Evolutionary conservation across 1,140 invertebrate genomes (phyloP).

Genomic region (Neuroterus valhalla): DNA sequence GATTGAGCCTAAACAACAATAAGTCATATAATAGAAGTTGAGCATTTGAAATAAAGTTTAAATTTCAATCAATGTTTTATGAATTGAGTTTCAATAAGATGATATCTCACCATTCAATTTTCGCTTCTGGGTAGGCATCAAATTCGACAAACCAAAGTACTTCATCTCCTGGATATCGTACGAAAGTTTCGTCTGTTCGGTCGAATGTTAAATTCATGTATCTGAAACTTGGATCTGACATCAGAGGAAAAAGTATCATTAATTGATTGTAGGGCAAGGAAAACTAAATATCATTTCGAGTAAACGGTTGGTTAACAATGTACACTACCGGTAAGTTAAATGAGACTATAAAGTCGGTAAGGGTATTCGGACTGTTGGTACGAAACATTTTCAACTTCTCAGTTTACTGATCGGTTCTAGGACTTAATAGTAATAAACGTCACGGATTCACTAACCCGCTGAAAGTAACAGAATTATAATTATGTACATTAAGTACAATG

Average conservation of each 20-base stretch:
- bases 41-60: too few species aligned
- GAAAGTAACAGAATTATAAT: too few species aligned
- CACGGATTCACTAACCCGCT: too few species aligned
- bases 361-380: too few species aligned
- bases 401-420: too few species aligned
- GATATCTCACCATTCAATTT: neutral
- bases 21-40: neutral
- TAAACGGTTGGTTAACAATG: too few species aligned
- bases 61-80: neutral
- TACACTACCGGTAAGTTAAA: too few species aligned
- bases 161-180: neutral
- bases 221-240: neutral
- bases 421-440: too few species aligned
- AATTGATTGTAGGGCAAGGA: neutral
- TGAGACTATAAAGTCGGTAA: too few species aligned
- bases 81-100: neutral
- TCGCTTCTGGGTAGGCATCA: neutral
- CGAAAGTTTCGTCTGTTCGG: neutral
- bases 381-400: too few species aligned
- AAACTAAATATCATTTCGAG: neutral
- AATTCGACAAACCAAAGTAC: conserved; percentile 18
- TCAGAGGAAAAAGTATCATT: neutral
- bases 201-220: conserved; percentile 5
- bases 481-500: too few species aligned
- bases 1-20: neutral